These are phyloP conservation scores for Podiceps cristatus DNA, from an alignment of 2,113 vertebrate genomes.

Conservation along the genomic window DNA sequence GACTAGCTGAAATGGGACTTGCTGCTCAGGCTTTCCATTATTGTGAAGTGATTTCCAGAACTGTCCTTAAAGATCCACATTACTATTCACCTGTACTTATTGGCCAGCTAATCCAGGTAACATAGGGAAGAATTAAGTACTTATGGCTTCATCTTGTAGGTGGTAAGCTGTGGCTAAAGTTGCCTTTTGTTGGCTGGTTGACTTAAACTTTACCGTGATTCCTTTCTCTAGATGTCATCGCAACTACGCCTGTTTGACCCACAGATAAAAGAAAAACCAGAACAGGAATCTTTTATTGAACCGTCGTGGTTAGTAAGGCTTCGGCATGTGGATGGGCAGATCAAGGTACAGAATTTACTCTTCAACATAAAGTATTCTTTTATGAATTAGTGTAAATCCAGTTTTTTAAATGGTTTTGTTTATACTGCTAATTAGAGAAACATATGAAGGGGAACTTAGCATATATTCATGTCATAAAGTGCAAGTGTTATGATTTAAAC, in stretches of 20 bases:
- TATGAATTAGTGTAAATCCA: neutral
- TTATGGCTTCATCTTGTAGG: neutral
- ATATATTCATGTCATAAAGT: neutral
- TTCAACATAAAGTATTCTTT: neutral
- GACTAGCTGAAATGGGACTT: conserved; percentile 91
- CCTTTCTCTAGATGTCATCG: conserved; percentile 83
- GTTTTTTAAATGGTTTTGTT: neutral
- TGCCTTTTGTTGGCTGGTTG: neutral
- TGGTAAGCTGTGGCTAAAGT: neutral
- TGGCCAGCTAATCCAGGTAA: conserved; percentile 90
- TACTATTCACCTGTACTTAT: conserved; percentile 88
- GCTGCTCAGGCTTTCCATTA: conserved; percentile 96
- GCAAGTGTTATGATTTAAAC: neutral
- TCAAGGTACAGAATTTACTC: conserved; percentile 79
- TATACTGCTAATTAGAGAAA: neutral
- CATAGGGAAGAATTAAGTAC: neutral
- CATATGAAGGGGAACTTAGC: neutral
- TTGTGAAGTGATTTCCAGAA: conserved; percentile 93
- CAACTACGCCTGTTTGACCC: conserved; percentile 93
- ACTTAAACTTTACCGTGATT: neutral
- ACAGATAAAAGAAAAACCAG: conserved; percentile 93
- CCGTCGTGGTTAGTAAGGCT: conserved; percentile 88
- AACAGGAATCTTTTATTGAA: conserved; percentile 90
- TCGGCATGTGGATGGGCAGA: conserved; percentile 83
- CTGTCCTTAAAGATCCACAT: conserved; percentile 81